Conservation (phyloP, 2,888 invertebrate species). For the Hirtodrosophila duncani region DNA sequence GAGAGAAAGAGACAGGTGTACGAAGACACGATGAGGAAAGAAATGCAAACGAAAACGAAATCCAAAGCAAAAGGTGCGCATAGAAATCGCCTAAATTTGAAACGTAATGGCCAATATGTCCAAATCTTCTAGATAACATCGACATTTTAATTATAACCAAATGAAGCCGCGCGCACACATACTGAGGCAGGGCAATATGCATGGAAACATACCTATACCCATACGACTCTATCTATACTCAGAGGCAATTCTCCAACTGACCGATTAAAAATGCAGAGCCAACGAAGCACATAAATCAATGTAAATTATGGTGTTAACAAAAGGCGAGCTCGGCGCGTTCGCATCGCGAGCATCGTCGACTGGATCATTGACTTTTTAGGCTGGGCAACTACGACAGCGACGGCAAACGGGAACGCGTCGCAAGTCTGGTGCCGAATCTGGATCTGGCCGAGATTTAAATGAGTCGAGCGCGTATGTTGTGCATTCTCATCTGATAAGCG, state of each 20-base stretch:
- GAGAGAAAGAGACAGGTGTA: background rate
- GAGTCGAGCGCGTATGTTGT: constrained; percentile 41
- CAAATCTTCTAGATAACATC: constrained; percentile 72
- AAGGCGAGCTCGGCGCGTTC: constrained; percentile 68
- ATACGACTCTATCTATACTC: constrained; percentile 73
- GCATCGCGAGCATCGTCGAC: constrained; percentile 23
- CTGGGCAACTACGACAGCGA: no score
- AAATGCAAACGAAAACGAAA: constrained; percentile 38
- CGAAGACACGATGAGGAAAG: background rate
- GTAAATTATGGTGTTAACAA: constrained; percentile 76
- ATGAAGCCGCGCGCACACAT: constrained; percentile 59
- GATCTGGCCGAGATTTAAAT: constrained; percentile 56
- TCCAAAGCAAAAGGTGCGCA: constrained; percentile 58
- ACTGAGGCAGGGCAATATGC: background rate
- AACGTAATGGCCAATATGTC: constrained; percentile 75
- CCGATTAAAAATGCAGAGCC: constrained; percentile 74
- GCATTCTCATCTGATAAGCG: constrained; percentile 62
- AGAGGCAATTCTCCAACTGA: constrained; percentile 64
- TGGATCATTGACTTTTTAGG: constrained; percentile 40
- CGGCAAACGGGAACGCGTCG: no score
- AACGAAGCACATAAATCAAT: constrained; percentile 74
- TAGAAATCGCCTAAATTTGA: constrained; percentile 73
- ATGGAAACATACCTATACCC: constrained; percentile 1
- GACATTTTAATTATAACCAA: constrained; percentile 75
- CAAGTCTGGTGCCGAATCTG: background rate